Base-by-base conservation (phyloP, 1,140 invertebrate genomes). In the Heterodera carotae region DNA sequence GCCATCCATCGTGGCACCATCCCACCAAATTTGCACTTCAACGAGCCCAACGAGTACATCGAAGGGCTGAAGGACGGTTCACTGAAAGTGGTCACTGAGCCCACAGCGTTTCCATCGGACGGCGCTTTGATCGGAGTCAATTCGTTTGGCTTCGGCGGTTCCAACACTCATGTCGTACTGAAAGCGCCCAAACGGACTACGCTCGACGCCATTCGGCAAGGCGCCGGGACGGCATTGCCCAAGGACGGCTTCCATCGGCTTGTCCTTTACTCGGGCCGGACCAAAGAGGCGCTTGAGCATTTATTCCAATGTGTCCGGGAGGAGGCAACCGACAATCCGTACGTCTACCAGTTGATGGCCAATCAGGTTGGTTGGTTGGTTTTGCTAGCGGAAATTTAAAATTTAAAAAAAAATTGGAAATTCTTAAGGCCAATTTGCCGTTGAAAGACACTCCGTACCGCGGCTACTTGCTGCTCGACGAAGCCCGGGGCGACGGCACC, bases 61-160 rank as follows among this genome's bases (percentile, higher is more conserved):
- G 92, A 93, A 7, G 94, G 93, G 2, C 89, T 99, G 12, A 88
- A 87, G 36, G 93, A 97, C 86, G 96, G 96, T 0, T 89, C 92
- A 36, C 90, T 98, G 3, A 92, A 94, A 90, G 94, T 97, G 36
- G 93, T 98, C 3, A 91, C 92, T 80, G 91, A 92, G 85, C 91
- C 92, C 76, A 92, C 91, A 64, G 91, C 91, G 22, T 95, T 93
- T 92, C 92, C 93, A 48, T 59, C 71, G 27, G 62, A 53, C 48
- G 94, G 94, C 25, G 93, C 94, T 18, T 89, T 94, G 31, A 91
- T 94, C 48, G 95, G 91, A 7, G 85, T 98, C 1, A 98, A 97
- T 89, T 97, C 94, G 2, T 98, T 98, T 89, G 96, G 96, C 27
- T 98, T 98, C 89, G 96, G 96, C 75, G 96, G 96, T 68, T 94